A percentile compares a stretch with the other conserved stretches of the same genome.
These are phyloP conservation scores for Parnassius smintheus DNA, from an alignment of 2,888 invertebrate genomes.

Conservation along the genomic window DNA sequence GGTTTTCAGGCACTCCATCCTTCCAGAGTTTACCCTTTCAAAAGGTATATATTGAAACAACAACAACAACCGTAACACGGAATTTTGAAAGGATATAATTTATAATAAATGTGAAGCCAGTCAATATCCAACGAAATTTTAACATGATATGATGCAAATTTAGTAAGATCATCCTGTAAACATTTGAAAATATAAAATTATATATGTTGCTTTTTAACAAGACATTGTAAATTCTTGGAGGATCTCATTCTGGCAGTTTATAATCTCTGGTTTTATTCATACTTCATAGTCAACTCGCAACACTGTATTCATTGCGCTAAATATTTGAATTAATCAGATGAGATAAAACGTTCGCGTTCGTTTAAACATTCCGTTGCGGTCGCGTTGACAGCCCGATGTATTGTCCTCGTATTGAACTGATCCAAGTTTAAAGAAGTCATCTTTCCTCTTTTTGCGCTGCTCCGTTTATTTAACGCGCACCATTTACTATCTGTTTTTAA, in stretches of 20 bases:
- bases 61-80: too few species aligned
- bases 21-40: too few species aligned
- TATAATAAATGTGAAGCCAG: too few species aligned
- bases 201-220: too few species aligned
- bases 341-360: slow-evolving; percentile 76
- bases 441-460: slow-evolving; percentile 49
- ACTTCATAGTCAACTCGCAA: slow-evolving; percentile 16
- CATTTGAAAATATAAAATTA: too few species aligned
- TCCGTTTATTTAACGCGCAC: slow-evolving; percentile 30
- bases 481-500: slow-evolving; percentile 30
- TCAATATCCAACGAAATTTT: too few species aligned
- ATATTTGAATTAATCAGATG: slow-evolving; percentile 81
- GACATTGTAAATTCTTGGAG: too few species aligned
- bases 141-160: too few species aligned
- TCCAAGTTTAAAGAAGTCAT: slow-evolving; percentile 60
- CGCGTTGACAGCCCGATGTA: slow-evolving; percentile 78
- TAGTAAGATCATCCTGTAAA: too few species aligned
- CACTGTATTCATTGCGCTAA: slow-evolving; percentile 77
- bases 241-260: slow-evolving; percentile 1
- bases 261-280: slow-evolving; percentile 34
- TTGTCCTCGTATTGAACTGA: slow-evolving; percentile 72
- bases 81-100: too few species aligned
- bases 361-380: slow-evolving; percentile 77
- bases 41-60: too few species aligned
- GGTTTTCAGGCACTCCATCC: too few species aligned